Base-by-base conservation (phyloP, 2,797 vertebrate genomes). In the Gambusia yucatana region DNA sequence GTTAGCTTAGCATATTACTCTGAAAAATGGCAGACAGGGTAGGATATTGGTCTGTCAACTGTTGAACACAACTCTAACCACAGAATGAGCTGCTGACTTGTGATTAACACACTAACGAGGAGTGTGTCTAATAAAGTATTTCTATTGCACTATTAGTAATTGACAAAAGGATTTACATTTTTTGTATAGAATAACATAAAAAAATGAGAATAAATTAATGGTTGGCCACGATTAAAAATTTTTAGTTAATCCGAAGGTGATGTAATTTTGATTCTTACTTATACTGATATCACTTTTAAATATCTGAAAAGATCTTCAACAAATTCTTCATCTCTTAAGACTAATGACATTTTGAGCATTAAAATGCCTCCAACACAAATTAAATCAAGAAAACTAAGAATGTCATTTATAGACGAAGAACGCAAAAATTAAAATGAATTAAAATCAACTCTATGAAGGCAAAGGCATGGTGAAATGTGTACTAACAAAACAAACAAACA, bases 391-490 rank as follows among this genome's bases (percentile, higher is more conserved):
- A n/a, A 43, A 43, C 52, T 41, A 57, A 74, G 10, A 28, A 59
- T 14, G 25, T 13, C 11, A 14, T 16, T 6, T 14, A 46, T 39
- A n/a, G 41, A 47, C 20, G 48, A 14, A 17, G 1, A 48, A 59
- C 8, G 2, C 10, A 44, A 71, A 6, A 6, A 55, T 7, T 43
- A 11, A 50, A 41, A 39, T 13, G 46, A 36, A 70, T 43, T 13
- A 72, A 50, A 48, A n/a, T 25, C 48, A 39, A 39, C 25, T 55
- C 13, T n/a, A 72, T 77, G 5, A n/a, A 36, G 39, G 5, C 0
- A 5, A 50, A 17, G 10, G 6, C 2, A 50, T 55, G 2, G 1
- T 79, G 39, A 84, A 88, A 88, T 86, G 63, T 85, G 73, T 67
- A 79, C 57, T 39, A 76, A 46, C 17, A 74, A 36, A 72, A 65